Conservation (phyloP, 2,113 vertebrate species). For the Phocoena phocoena region DNA sequence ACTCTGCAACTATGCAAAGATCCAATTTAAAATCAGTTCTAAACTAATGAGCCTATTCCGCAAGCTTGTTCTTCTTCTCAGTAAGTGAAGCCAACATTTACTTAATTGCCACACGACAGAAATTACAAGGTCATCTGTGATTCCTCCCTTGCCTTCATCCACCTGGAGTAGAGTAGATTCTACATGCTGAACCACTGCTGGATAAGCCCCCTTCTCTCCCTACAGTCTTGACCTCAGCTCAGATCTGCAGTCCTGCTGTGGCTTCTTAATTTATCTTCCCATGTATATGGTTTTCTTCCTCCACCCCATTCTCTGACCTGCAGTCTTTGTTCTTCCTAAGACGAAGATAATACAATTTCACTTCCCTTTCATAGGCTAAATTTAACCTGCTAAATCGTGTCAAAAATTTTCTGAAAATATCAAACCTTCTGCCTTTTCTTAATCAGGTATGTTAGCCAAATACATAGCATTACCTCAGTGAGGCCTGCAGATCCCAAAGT, state of each 20-base stretch:
- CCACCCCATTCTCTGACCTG: background rate
- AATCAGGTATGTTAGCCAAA: background rate
- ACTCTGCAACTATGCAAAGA: background rate
- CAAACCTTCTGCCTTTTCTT: background rate
- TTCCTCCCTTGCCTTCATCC: background rate
- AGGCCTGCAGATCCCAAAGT: background rate
- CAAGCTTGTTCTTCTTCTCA: background rate
- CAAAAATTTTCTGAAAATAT: background rate
- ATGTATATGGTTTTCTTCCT: background rate
- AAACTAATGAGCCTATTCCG: background rate
- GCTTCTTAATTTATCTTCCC: background rate
- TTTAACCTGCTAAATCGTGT: background rate
- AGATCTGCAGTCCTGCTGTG: background rate
- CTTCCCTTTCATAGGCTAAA: background rate
- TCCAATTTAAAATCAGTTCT: constrained; percentile 22
- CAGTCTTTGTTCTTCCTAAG: constrained; percentile 1
- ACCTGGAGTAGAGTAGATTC: background rate
- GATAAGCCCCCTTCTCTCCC: background rate
- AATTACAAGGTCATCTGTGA: background rate
- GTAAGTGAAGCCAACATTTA: background rate
- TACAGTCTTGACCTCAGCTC: background rate
- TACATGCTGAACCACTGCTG: background rate
- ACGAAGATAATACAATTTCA: background rate
- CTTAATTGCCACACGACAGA: background rate
- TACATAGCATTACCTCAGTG: background rate